Base-by-base conservation (phyloP, 2,888 invertebrate genomes). In the Pyralis farinalis region DNA sequence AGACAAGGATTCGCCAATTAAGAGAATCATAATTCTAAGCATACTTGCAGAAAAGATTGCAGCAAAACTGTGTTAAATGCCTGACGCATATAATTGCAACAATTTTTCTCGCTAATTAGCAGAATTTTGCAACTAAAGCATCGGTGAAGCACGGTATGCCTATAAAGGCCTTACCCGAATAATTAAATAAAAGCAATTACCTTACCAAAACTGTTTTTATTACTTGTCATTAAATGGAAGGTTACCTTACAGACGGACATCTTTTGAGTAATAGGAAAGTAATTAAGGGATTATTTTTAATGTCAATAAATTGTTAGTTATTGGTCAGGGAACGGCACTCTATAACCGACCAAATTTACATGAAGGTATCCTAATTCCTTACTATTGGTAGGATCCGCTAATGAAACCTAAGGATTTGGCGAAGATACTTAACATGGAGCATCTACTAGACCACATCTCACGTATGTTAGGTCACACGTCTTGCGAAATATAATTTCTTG, bases 41-140 rank as follows among this genome's bases (percentile, higher is more conserved):
- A 39, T 32, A 39, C 22, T 36, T 36, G 25, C 25, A 25, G 25
- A 25, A 25, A 25, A 16, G 4, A 46, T 65, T 66, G 50, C 61
- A 66, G 52, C 37, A 43, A 49, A 51, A 54, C 55, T 56, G 58
- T 53, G 47, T 49, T 45, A 40, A 49, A 56, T 64, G 61, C 65
- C 48, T 70, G 60, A 67, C 51, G 34, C 48, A 43, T 50, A 55
- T 64, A 71, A 76, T 71, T 69, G 57, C 56, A 33, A 49, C 58
- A 65, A 76, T 76, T 70, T 67, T 68, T 71, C 70, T 63, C 37
- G 40, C 65, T 69, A 74, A 71, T 71, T 71, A 63, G 50, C 48
- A 53, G 51, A 50, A 59, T 67, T 65, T 66, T 53, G 62, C 50
- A 71, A 70, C 55, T 38, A 43, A 43, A 34, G 47, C 48, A 49